Conservation (phyloP, 2,888 invertebrate species). For the Antitype chi region DNA sequence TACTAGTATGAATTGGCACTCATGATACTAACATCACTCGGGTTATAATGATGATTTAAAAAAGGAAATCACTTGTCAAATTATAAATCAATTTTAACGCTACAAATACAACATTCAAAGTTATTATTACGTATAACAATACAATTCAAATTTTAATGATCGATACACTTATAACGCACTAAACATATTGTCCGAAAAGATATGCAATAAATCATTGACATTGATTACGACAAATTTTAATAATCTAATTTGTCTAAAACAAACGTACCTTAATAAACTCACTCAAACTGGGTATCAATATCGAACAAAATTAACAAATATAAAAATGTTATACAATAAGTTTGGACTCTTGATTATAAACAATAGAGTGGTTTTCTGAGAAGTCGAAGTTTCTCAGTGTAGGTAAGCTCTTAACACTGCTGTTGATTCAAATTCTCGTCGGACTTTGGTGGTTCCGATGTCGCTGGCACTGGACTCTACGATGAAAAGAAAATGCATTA, state of each 20-base stretch:
- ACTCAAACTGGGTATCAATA: conserved; percentile 75
- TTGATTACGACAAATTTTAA: conserved; percentile 62
- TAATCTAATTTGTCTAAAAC: conserved; percentile 64
- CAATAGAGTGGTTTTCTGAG: conserved; percentile 72
- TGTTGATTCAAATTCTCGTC: conserved; percentile 94
- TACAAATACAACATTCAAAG: conserved; percentile 69
- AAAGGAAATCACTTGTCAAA: conserved; percentile 59
- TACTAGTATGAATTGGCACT: conserved; percentile 78
- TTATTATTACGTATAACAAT: conserved; percentile 65
- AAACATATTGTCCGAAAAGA: conserved; percentile 78
- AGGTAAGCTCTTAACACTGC: conserved; percentile 85
- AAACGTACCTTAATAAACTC: conserved; percentile 70
- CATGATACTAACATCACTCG: conserved; percentile 68
- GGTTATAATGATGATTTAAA: conserved; percentile 54
- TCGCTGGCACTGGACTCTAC: conserved; percentile 93
- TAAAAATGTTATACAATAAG: conserved; percentile 80
- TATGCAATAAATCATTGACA: conserved; percentile 80
- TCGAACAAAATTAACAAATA: conserved; percentile 76
- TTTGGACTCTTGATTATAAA: conserved; percentile 81
- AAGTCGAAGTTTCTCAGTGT: conserved; percentile 64
- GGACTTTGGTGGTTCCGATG: conserved; percentile 91
- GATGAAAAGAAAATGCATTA: conserved; percentile 76
- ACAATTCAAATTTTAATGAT: conserved; percentile 59
- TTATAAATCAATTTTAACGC: conserved; percentile 65
- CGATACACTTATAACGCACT: conserved; percentile 65